Conservation (phyloP, 2,113 vertebrate species). For the Sander vitreus region DNA sequence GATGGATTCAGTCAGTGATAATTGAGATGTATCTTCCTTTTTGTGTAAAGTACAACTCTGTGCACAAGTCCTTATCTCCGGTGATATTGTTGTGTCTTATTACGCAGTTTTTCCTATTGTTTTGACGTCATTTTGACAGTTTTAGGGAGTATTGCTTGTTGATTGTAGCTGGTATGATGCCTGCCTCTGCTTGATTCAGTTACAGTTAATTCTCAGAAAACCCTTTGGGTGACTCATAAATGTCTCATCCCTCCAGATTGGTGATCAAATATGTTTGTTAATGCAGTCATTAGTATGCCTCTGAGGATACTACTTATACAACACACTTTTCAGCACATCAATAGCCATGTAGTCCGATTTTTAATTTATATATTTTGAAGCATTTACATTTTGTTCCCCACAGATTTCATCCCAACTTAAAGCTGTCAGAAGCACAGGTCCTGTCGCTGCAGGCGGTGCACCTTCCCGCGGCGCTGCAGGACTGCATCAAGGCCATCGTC, state of each 20-base stretch:
- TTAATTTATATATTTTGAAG: conserved; percentile 3
- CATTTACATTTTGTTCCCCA: conserved; percentile 4
- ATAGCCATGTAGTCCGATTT: conserved; percentile 12
- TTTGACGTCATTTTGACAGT: conserved; percentile 8
- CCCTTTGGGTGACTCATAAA: conserved; percentile 42
- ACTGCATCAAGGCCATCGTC: conserved; percentile 86
- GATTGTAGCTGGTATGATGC: neutral
- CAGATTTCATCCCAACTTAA: conserved; percentile 88
- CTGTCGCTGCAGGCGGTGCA: conserved; percentile 84
- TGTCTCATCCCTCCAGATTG: conserved; percentile 46
- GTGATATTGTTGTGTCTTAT: neutral
- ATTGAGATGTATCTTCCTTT: conserved; percentile 12
- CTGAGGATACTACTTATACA: conserved; percentile 26
- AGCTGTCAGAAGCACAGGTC: conserved; percentile 86
- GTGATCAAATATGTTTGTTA: conserved; percentile 54
- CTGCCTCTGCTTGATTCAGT: conserved; percentile 5
- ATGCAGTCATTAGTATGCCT: conserved; percentile 48
- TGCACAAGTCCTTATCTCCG: neutral
- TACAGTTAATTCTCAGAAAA: conserved; percentile 25
- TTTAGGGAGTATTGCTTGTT: neutral
- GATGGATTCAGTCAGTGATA: conserved; percentile 29
- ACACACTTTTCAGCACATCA: conserved; percentile 37
- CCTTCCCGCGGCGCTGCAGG: conserved; percentile 83
- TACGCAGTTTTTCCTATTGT: neutral
- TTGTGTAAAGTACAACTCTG: neutral